These are phyloP conservation scores for Drosophila hydei DNA, from an alignment of 1,140 invertebrate genomes.

Conservation along the genomic window DNA sequence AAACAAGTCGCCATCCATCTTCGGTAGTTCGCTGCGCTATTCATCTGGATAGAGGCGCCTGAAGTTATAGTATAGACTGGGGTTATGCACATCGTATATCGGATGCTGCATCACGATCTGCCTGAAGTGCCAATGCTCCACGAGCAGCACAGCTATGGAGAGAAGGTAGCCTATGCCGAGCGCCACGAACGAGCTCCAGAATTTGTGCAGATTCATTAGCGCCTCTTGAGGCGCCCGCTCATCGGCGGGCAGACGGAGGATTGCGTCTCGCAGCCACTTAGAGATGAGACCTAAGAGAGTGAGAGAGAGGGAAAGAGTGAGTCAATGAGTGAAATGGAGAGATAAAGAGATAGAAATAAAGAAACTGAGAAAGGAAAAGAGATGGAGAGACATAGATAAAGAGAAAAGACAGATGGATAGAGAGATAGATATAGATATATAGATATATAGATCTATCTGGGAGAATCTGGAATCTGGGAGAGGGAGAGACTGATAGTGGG, in stretches of 20 bases:
- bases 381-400: no score
- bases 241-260: conserved; percentile 84
- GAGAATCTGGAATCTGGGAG: no score
- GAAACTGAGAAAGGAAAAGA: not conserved
- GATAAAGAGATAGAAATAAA: not conserved
- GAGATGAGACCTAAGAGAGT: conserved; percentile 85
- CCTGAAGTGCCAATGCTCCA: conserved; percentile 88
- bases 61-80: conserved; percentile 77
- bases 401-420: no score
- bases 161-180: conserved; percentile 88
- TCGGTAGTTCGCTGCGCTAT: not conserved
- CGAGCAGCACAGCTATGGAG: conserved; percentile 85
- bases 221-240: conserved; percentile 86
- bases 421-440: no score
- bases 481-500: no score
- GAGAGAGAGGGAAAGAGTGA: not conserved
- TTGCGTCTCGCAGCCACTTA: conserved; percentile 91
- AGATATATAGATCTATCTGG: no score
- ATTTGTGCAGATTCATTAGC: conserved; percentile 89
- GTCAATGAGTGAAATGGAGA: no score
- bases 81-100: conserved; percentile 88
- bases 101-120: conserved; percentile 88
- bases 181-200: conserved; percentile 90
- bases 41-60: conserved; percentile 57
- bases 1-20: conserved; percentile 20